Conservation (phyloP, 2,113 vertebrate species). For the Leptosomus discolor region DNA sequence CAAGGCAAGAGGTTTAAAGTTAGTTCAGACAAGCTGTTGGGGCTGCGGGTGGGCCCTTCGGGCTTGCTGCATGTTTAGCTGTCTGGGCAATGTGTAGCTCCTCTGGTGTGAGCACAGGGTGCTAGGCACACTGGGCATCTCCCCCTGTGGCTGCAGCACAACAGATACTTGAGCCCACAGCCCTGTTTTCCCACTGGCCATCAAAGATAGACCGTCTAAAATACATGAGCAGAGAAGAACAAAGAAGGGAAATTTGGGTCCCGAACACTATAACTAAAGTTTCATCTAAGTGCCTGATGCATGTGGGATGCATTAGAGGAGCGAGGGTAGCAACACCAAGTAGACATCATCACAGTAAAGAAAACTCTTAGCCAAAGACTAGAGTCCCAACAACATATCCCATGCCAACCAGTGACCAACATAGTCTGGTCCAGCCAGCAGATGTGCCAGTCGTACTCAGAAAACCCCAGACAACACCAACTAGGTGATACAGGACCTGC, state of each 20-base stretch:
- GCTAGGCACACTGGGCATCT: background rate
- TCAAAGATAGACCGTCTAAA: background rate
- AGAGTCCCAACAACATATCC: background rate
- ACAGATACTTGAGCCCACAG: background rate
- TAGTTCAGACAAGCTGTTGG: background rate
- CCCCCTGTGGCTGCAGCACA: background rate
- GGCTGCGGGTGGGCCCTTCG: background rate
- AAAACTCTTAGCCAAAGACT: background rate
- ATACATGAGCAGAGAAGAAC: background rate
- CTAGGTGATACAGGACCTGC: background rate
- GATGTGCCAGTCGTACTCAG: background rate
- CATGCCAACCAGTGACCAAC: rapidly evolving
- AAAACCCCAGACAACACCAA: background rate
- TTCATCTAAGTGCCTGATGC: background rate
- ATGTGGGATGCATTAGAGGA: background rate
- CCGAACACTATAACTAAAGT: too few relatives aligned
- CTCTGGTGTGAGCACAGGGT: background rate
- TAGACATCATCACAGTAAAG: background rate
- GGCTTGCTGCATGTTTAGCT: background rate
- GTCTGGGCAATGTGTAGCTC: rapidly evolving
- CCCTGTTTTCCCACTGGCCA: background rate
- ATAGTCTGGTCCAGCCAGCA: background rate
- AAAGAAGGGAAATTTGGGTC: background rate
- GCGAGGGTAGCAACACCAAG: rapidly evolving
- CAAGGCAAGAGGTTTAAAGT: background rate